phyloP scores from a whole-genome alignment of 2,113 vertebrate genomes.

The Australoheros scitulus region DNA sequence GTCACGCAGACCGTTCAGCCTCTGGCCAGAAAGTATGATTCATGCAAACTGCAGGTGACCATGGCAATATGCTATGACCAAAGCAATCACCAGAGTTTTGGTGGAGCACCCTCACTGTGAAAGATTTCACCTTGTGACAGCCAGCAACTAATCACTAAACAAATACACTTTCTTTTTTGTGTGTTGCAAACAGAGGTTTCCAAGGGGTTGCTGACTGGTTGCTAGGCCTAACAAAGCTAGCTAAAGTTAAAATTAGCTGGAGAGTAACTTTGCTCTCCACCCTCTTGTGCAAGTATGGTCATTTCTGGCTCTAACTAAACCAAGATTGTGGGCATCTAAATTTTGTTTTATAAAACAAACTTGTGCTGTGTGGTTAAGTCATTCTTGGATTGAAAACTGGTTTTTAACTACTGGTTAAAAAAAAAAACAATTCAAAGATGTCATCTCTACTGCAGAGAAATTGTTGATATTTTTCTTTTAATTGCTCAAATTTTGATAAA shows the following conservation, averaged over 20 bases:
- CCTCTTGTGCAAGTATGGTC: not conserved
- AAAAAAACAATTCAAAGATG: not conserved
- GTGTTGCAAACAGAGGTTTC: not conserved
- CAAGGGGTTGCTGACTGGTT: not conserved
- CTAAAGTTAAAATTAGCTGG: not conserved
- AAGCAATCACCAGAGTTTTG: not conserved
- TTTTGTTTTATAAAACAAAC: not conserved
- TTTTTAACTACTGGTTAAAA: not conserved
- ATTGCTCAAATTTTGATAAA: not conserved
- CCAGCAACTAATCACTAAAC: not conserved
- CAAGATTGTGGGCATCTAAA: not conserved
- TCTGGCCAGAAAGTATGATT: too few species aligned
- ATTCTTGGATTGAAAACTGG: too few species aligned
- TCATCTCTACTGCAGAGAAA: not conserved
- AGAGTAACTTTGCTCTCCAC: not conserved
- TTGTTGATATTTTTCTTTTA: too few species aligned
- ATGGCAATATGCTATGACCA: not conserved
- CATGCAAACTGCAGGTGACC: not conserved
- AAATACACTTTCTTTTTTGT: not conserved
- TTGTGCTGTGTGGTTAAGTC: too few species aligned
- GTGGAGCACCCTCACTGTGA: not conserved
- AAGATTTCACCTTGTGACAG: not conserved
- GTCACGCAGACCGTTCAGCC: not conserved
- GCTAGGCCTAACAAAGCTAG: not conserved
- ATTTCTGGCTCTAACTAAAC: not conserved